phyloP scores from a whole-genome alignment of 2,888 invertebrate genomes.

The Nycteola revayana region DNA sequence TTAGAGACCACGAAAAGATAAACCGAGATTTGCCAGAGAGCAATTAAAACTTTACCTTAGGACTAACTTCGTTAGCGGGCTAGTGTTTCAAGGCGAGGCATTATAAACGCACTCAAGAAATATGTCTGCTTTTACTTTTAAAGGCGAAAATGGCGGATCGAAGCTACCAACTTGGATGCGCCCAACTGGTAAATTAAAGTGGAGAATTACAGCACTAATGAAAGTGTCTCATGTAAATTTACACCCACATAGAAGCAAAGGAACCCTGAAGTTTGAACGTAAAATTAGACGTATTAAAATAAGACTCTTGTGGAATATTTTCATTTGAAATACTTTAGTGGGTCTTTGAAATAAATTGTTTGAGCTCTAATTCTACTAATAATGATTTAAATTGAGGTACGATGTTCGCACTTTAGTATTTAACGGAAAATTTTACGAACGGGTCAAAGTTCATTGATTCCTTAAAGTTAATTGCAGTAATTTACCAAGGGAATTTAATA shows the following conservation, averaged over 20 bases:
- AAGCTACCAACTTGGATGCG: no score
- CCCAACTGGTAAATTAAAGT: constrained; percentile 63
- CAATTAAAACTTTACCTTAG: constrained; percentile 81
- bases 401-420: no score
- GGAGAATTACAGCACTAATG: constrained; percentile 50
- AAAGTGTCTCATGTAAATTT: constrained; percentile 53
- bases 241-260: constrained; percentile 33
- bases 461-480: no score
- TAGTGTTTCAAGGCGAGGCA: constrained; percentile 60
- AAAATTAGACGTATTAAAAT: constrained; percentile 29
- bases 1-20: constrained; percentile 73
- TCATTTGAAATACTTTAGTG: constrained; percentile 13
- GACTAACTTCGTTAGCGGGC: constrained; percentile 73
- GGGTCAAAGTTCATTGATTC: no score
- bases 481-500: no score
- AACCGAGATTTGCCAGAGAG: constrained; percentile 75
- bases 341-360: no score
- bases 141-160: constrained; percentile 49
- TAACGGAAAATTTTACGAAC: no score
- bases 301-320: constrained; percentile 14
- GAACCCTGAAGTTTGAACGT: constrained; percentile 21
- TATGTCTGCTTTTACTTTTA: constrained; percentile 63
- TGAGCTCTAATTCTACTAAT: no score
- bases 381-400: no score
- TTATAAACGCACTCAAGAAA: constrained; percentile 64